These are phyloP conservation scores for Gavialis gangeticus DNA, from an alignment of 2,113 vertebrate genomes.

Conservation along the genomic window DNA sequence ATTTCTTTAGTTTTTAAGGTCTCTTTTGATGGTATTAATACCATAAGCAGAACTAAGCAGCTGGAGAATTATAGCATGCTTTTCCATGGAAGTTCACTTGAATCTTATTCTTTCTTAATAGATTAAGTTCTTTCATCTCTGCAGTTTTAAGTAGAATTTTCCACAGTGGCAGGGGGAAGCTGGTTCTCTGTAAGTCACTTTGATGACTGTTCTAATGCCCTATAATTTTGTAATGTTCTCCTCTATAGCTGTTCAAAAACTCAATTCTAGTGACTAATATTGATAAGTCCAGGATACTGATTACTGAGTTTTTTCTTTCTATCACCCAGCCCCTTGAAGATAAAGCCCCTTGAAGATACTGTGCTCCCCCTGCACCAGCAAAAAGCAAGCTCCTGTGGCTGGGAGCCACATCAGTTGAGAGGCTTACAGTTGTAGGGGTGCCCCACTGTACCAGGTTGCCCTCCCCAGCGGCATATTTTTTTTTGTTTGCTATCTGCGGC, in stretches of 20 bases:
- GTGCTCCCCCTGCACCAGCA: not conserved
- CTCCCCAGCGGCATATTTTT: no score
- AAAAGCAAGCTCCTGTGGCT: no score
- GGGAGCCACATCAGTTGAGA: no score
- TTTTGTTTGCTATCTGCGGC: no score
- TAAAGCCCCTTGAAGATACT: not conserved
- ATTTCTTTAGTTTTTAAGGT: slow-evolving; percentile 22
- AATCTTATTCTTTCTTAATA: slow-evolving; percentile 50
- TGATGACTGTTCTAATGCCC: slow-evolving; percentile 55
- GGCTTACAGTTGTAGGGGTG: no score
- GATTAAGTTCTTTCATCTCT: slow-evolving; percentile 70
- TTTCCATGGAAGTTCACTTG: slow-evolving; percentile 47
- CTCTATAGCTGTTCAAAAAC: slow-evolving; percentile 29
- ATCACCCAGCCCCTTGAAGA: not conserved
- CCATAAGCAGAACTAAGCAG: slow-evolving; percentile 67
- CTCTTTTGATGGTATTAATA: slow-evolving; percentile 69
- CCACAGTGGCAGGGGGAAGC: slow-evolving; percentile 33
- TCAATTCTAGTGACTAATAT: not conserved
- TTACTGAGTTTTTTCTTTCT: slow-evolving; percentile 32
- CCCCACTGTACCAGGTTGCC: no score
- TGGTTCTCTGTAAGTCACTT: slow-evolving; percentile 44
- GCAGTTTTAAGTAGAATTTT: slow-evolving; percentile 64
- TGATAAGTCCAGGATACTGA: slow-evolving; percentile 38
- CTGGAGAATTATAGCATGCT: slow-evolving; percentile 54
- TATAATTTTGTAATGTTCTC: slow-evolving; percentile 44